phyloP scores from a whole-genome alignment of 92 coral and sea anemone species.

The Heliopora coerulea region DNA sequence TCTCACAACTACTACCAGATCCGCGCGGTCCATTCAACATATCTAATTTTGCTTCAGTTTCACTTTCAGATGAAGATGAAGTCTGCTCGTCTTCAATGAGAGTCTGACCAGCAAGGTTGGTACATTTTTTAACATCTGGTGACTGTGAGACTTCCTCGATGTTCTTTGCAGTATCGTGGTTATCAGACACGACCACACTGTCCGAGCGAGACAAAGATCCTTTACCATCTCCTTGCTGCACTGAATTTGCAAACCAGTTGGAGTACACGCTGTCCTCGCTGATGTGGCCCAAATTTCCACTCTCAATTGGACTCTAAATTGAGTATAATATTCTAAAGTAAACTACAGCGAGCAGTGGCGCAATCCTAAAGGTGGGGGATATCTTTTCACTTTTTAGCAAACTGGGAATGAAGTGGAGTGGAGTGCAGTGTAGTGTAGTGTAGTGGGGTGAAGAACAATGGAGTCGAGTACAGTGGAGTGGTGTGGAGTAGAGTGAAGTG shows the following conservation, averaged over 20 bases:
- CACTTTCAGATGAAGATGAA: neutral
- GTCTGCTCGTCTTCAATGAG: neutral
- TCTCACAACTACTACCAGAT: neutral
- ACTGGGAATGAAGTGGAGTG: no score
- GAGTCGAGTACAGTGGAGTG: neutral
- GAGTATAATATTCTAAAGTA: neutral
- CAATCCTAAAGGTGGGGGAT: no score
- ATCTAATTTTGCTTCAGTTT: constrained; percentile 19
- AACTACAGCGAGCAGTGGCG: neutral
- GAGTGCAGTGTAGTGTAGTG: neutral
- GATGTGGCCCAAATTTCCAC: neutral
- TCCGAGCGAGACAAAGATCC: neutral
- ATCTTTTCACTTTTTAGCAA: no score
- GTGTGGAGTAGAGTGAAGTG: neutral
- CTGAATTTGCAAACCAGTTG: neutral
- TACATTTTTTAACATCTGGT: neutral
- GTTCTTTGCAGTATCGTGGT: neutral
- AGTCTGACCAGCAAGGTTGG: neutral
- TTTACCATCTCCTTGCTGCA: neutral
- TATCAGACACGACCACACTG: neutral
- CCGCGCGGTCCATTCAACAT: constrained; percentile 5
- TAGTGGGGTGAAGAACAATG: neutral
- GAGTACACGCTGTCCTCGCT: neutral
- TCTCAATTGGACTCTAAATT: neutral
- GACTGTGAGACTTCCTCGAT: neutral